Evolutionary conservation across 2,888 invertebrate species (phyloP).

Genomic region (Portevinia maculata): DNA sequence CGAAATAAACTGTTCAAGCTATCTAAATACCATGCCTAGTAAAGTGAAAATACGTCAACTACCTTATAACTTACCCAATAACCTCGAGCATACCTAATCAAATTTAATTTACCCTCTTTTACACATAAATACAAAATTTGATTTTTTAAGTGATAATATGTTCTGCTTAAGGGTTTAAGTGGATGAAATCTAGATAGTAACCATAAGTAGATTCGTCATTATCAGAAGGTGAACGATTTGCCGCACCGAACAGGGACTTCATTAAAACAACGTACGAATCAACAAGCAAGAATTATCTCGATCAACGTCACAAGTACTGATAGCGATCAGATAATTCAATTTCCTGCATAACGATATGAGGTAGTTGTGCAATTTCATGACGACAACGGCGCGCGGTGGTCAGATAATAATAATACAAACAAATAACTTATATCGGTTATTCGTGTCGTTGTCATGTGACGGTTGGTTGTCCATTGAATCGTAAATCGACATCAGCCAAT

Average conservation of each 20-base stretch:
- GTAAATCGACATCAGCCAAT: conserved; percentile 46
- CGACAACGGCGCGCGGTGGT: conserved; percentile 11
- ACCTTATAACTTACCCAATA: too few relatives aligned
- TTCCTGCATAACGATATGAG: conserved; percentile 16
- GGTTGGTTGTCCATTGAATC: conserved; percentile 7
- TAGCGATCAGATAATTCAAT: conserved; percentile 29
- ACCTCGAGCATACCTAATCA: too few relatives aligned
- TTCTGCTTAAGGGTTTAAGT: too few relatives aligned
- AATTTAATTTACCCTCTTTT: too few relatives aligned
- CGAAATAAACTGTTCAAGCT: neutral
- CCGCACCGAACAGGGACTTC: too few relatives aligned
- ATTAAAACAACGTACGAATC: conserved; percentile 6
- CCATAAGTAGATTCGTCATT: too few relatives aligned
- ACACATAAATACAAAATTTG: too few relatives aligned
- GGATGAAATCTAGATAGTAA: too few relatives aligned
- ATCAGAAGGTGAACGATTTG: too few relatives aligned
- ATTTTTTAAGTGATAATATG: too few relatives aligned
- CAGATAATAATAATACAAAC: neutral
- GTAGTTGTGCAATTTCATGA: conserved; percentile 16
- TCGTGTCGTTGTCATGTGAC: conserved; percentile 8
- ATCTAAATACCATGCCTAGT: conserved; percentile 29
- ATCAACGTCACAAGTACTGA: conserved; percentile 29
- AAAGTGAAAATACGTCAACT: neutral
- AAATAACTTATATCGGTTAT: neutral
- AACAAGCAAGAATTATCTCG: neutral